Base-by-base conservation (phyloP, 2,797 vertebrate genomes). In the Fistularia tabacaria region DNA sequence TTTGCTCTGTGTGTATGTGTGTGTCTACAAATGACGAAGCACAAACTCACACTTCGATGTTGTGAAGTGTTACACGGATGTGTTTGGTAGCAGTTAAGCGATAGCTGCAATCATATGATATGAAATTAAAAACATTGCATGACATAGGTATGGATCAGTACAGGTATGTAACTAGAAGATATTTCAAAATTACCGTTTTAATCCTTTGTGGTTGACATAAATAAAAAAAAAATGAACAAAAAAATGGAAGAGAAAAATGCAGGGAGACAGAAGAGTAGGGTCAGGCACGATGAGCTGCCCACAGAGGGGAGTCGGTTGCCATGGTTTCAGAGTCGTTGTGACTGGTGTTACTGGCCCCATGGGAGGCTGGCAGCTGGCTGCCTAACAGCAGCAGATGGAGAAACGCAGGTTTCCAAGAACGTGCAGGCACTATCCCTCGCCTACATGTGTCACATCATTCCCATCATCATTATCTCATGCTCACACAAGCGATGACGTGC, bases 371-470 rank as follows among this genome's bases (percentile, higher is more conserved):
- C 77, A 81, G 83, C 79, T 87, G 65, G 73, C 73, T 83, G 77
- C 72, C 63, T 70, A 74, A 81, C 68, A 80, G 74, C 80, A 77
- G 79, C 85, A 89, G 87, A 87, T 88, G 83, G 85, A 85, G 77
- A 72, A 75, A 57, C 37, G 51, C 83, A 78, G 74, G 67, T 81
- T 86, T 88, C 73, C 76, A 79, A 81, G 77, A 84, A 89, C 77
- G 77, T 62, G 76, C 58, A 77, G 69, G 54, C 75, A 54, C 61
- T 65, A 72, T 74, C 54, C 79, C 63, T 80, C 59, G 76, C 73
- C 80, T 78, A 77, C 71, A 74, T 68, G 77, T 85, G 84, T 85
- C 77, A 82, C 53, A 79, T 80, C 58, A 54, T 74, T 72, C 64
- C 59, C 10, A 57, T 77, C 77, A 83, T 76, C 59, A 59, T 73